Evolutionary conservation across 2,888 invertebrate species (phyloP).

Genomic region (Agrotis segetum): DNA sequence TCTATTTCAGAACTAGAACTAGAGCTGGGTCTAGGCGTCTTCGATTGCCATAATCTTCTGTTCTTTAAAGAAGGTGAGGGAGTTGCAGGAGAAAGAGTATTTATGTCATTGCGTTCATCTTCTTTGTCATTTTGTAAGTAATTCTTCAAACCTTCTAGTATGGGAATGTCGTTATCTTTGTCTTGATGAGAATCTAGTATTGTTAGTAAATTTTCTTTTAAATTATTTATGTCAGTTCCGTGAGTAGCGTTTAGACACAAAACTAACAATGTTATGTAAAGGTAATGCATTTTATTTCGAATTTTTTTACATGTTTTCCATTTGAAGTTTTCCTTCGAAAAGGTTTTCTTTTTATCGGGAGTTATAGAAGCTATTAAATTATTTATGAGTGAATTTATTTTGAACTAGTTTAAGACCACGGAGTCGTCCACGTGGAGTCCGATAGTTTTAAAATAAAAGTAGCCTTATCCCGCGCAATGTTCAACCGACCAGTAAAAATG

Average conservation of each 20-base stretch:
- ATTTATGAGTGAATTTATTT: slow-evolving; percentile 48
- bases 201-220: slow-evolving; percentile 57
- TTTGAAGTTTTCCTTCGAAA: slow-evolving; percentile 7
- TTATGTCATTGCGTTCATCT: neutral
- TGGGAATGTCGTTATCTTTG: neutral
- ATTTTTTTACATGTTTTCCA: slow-evolving; percentile 47
- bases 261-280: slow-evolving; percentile 42
- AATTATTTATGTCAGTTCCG: slow-evolving; percentile 56
- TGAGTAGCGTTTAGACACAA: slow-evolving; percentile 35
- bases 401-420: neutral
- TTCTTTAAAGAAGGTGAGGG: slow-evolving; percentile 65
- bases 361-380: slow-evolving; percentile 56
- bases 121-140: slow-evolving; percentile 1
- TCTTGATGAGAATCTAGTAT: slow-evolving; percentile 39
- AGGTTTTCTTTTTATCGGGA: slow-evolving; percentile 33
- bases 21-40: fast-evolving
- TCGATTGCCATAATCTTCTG: slow-evolving; percentile 27
- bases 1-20: slow-evolving; percentile 45
- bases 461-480: too few relatives aligned
- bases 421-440: too few relatives aligned
- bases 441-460: too few relatives aligned
- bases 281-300: slow-evolving; percentile 67
- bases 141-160: neutral
- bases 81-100: slow-evolving; percentile 64
- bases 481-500: too few relatives aligned